Evolutionary conservation across 1,140 invertebrate genomes (phyloP).

Genomic region (Arctopsyche grandis): DNA sequence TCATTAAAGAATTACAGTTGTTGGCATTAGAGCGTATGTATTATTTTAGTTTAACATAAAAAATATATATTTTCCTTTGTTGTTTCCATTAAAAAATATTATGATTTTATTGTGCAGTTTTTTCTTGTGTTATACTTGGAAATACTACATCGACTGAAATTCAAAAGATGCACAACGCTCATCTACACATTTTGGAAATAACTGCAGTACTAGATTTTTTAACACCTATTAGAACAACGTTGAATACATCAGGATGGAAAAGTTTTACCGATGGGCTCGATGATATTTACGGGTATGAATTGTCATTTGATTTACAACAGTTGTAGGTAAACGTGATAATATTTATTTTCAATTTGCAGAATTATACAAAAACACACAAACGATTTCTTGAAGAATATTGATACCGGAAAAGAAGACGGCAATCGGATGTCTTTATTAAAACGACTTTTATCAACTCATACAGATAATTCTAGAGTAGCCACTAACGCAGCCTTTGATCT

Average conservation of each 20-base stretch:
- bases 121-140: neutral
- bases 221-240: neutral
- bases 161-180: neutral
- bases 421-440: neutral
- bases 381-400: neutral
- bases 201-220: neutral
- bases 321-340: neutral
- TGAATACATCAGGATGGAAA: constrained; percentile 10
- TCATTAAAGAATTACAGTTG: neutral
- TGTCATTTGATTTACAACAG: too few relatives aligned
- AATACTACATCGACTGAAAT: neutral
- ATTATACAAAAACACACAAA: neutral
- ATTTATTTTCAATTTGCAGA: neutral
- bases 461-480: neutral
- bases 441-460: neutral
- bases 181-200: neutral
- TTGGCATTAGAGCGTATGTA: neutral
- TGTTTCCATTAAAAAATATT: neutral
- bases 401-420: neutral
- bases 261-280: neutral
- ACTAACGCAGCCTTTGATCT: neutral
- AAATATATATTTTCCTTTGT: neutral
- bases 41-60: neutral
- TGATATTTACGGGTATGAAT: neutral
- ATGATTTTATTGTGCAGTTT: neutral